A percentile compares a stretch with the other conserved stretches of the same genome.
phyloP scores from a whole-genome alignment of 1,140 invertebrate species.

The Diorhabda elongata region DNA sequence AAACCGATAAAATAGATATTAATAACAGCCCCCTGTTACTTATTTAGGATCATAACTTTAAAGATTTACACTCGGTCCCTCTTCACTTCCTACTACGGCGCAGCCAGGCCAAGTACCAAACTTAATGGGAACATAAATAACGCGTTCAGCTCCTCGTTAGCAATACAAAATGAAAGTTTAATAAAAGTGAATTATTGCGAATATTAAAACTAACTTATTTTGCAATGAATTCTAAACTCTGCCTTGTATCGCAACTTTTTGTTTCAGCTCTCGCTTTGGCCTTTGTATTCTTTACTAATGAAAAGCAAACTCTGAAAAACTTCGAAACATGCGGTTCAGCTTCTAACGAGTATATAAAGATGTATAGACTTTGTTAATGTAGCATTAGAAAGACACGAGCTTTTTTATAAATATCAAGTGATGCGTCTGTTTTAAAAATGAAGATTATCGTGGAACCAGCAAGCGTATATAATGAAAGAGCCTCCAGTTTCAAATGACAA shows the following conservation, averaged over 20 bases:
- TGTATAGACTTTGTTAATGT: neutral
- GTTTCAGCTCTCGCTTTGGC: neutral
- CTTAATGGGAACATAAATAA: neutral
- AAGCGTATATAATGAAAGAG: too few species aligned
- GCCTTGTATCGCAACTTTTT: neutral
- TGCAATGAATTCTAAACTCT: neutral
- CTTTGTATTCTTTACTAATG: neutral
- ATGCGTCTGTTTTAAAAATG: too few species aligned
- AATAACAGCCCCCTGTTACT: neutral
- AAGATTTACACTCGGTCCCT: neutral
- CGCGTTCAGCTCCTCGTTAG: constrained; percentile 1
- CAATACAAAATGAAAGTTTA: constrained; percentile 3
- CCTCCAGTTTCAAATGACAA: too few species aligned
- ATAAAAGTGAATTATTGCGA: constrained; percentile 2
- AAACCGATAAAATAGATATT: constrained; percentile 3
- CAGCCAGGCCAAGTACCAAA: neutral
- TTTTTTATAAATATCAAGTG: too few species aligned
- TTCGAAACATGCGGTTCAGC: neutral
- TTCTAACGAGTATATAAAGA: neutral
- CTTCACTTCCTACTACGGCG: neutral
- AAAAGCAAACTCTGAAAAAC: neutral
- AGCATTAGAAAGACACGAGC: too few species aligned
- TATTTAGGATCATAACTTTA: neutral
- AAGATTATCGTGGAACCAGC: too few species aligned
- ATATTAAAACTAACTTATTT: constrained; percentile 1